Evolutionary conservation across 2,888 invertebrate species (phyloP), one percentile per base, ranked within the genome.

Genomic region (Venusia cambrica): DNA sequence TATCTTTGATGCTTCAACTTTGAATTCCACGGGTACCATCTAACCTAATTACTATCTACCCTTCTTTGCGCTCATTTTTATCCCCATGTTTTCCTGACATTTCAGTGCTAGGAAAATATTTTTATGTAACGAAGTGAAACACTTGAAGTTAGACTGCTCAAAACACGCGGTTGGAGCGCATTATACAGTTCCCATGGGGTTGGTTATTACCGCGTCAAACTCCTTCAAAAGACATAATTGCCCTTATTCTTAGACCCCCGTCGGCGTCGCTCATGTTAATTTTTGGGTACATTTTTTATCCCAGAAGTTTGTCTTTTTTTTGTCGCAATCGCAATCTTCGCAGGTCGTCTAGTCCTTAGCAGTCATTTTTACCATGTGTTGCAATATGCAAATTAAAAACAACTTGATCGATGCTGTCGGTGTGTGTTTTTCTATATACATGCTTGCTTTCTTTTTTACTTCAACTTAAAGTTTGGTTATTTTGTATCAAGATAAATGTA

Each of bases 161-260:
- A 28, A 52, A 44, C 54, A 48, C 51, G 40, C 21, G 33, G 38
- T n/a, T 46, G 52, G 44, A 50, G 54, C 51, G 54, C 47, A 45
- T 59, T 63, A 55, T 41, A 34, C 31, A 51, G 40, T 54, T 67
- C 72, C 68, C 69, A 56, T 51, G 69, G 72, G 73, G 57, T 45
- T 56, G 41, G 51, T 53, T 69, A 69, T 65, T 64, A 57, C 50
- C 48, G 50, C 44, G 49, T 54, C 51, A 51, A 60, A 65, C 51
- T 55, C 43, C 51, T 46, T 52, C 61, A 69, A 61, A 73, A 68
- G 56, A 63, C 65, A 51, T 70, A 73, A 74, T 63, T 68, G 67
- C 57, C 62, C 51, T 56, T 57, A 45, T 57, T 20, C 27, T 34
- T 19, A 48, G 38, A 48, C 45, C 38, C 38, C 38, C 44, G n/a